Percentiles rank a stretch among this genome's conserved stretches.
Conservation (phyloP, 1,140 invertebrate species). For the Temnothorax longispinosus region DNA sequence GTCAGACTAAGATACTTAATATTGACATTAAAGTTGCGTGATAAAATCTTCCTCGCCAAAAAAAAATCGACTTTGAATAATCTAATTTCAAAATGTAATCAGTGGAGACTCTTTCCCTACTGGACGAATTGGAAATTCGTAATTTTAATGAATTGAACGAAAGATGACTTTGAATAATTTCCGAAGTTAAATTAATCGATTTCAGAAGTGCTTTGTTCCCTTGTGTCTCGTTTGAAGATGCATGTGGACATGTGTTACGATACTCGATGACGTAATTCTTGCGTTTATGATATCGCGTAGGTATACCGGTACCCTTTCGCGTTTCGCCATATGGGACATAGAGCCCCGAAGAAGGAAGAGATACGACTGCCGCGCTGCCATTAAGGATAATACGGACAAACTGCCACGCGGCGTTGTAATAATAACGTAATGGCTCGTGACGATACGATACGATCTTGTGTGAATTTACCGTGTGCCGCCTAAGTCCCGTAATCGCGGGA, state of each 20-base stretch:
- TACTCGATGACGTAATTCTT: not conserved
- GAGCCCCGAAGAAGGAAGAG: slow-evolving; percentile 26
- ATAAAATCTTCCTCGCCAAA: not conserved
- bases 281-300: not conserved
- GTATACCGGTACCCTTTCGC: not conserved
- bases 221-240: not conserved
- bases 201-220: not conserved
- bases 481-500: slow-evolving; percentile 42
- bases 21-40: not conserved
- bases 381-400: slow-evolving; percentile 59
- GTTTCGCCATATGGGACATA: slow-evolving; percentile 26
- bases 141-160: not conserved
- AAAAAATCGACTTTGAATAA: not conserved
- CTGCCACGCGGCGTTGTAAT: slow-evolving; percentile 32
- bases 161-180: not conserved
- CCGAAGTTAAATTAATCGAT: not conserved
- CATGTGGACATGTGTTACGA: not conserved
- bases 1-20: not conserved
- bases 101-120: not conserved
- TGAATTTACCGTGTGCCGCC: slow-evolving; percentile 40
- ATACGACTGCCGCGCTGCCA: slow-evolving; percentile 16
- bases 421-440: slow-evolving; percentile 59
- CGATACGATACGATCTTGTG: slow-evolving; percentile 53
- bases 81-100: not conserved
- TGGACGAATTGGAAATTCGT: not conserved